phyloP scores from a whole-genome alignment of 2,797 vertebrate genomes.

The Microctenopoma steveboyesi region DNA sequence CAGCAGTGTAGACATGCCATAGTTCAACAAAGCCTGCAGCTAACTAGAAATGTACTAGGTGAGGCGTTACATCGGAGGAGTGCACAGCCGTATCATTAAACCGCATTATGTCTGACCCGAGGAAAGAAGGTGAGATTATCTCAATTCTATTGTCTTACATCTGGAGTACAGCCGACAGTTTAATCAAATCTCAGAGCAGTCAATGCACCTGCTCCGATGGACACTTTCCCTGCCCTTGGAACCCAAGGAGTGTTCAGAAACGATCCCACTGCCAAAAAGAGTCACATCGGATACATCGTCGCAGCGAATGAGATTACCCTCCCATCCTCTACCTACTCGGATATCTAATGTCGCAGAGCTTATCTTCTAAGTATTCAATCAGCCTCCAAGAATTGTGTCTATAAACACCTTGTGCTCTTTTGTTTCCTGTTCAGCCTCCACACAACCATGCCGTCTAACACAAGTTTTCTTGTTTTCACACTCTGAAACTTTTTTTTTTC shows the following conservation, averaged over 20 bases:
- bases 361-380: conserved; percentile 80
- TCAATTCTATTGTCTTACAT: conserved; percentile 81
- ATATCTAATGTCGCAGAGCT: conserved; percentile 78
- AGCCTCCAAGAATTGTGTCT: conserved; percentile 64
- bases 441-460: conserved; percentile 11
- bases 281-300: conserved; percentile 79
- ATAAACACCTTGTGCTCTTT: conserved; percentile 71
- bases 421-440: conserved; percentile 47
- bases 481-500: conserved; percentile 47
- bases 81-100: conserved; percentile 64
- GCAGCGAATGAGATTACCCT: conserved; percentile 81
- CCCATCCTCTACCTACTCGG: conserved; percentile 71
- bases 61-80: conserved; percentile 54
- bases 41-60: conserved; percentile 50
- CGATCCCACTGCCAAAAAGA: conserved; percentile 70
- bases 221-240: conserved; percentile 75
- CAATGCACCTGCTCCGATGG: conserved; percentile 72
- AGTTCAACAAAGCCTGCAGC: conserved; percentile 28
- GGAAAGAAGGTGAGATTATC: conserved; percentile 78
- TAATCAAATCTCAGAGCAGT: conserved; percentile 83
- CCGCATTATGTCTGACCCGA: conserved; percentile 73
- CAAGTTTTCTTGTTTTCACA: conserved; percentile 29
- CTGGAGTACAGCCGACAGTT: conserved; percentile 74
- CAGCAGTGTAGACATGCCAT: neutral
- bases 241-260: conserved; percentile 74